Percentiles rank a stretch among this genome's conserved stretches.
phyloP scores from a whole-genome alignment of 1,140 invertebrate genomes.

The Procambarus virginalis region DNA sequence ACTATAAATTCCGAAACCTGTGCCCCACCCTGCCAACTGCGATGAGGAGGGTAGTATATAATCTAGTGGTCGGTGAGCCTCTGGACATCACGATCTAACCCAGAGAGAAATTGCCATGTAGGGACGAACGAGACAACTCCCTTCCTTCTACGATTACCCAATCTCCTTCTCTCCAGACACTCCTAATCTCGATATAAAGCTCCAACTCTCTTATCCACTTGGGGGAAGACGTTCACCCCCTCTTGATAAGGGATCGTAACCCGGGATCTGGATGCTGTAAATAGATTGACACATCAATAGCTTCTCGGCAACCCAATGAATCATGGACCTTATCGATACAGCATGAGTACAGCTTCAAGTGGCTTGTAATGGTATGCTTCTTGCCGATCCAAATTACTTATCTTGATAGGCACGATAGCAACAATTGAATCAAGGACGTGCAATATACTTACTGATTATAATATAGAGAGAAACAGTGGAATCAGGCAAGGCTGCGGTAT shows the following conservation, averaged over 20 bases:
- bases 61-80: background rate
- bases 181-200: background rate
- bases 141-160: background rate
- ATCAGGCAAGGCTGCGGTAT: background rate
- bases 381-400: background rate
- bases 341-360: background rate
- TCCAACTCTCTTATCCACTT: background rate
- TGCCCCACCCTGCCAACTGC: background rate
- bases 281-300: background rate
- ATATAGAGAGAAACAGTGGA: background rate
- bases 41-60: conserved; percentile 7
- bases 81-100: conserved; percentile 11
- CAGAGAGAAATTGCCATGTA: background rate
- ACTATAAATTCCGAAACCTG: conserved; percentile 8
- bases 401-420: background rate
- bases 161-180: background rate
- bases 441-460: background rate
- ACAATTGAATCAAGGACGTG: background rate
- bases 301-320: background rate
- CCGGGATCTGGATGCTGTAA: background rate
- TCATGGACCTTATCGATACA: background rate
- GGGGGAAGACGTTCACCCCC: background rate
- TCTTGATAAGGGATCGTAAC: background rate
- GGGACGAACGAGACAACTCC: background rate
- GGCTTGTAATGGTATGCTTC: background rate